Percentiles rank a stretch among this genome's conserved stretches.
phyloP scores from a whole-genome alignment of 1,140 invertebrate species.

The Temnothorax nylanderi region DNA sequence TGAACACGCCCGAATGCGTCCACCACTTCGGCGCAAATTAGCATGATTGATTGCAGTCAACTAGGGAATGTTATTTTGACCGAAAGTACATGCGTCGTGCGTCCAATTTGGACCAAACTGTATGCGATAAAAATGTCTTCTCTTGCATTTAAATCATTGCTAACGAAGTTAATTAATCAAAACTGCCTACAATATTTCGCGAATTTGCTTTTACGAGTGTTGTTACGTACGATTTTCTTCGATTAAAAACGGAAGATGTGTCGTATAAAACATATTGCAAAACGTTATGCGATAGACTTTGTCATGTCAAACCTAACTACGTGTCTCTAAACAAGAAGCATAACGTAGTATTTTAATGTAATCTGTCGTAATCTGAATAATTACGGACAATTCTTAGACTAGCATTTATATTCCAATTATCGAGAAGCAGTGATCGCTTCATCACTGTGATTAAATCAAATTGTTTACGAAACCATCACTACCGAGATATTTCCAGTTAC shows the following conservation, averaged over 20 bases:
- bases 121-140: background rate
- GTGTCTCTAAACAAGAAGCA: background rate
- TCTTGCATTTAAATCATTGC: background rate
- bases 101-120: background rate
- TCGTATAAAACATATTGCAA: background rate
- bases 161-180: background rate
- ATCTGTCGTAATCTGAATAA: slow-evolving; percentile 1
- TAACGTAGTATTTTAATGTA: background rate
- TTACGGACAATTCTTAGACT: background rate
- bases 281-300: background rate
- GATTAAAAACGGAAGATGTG: background rate
- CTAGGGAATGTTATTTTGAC: slow-evolving; percentile 7
- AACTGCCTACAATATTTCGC: background rate
- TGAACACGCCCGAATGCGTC: slow-evolving; percentile 5
- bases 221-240: background rate
- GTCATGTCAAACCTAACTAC: background rate
- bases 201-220: background rate
- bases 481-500: background rate
- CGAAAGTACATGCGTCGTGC: background rate
- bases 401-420: slow-evolving; percentile 12
- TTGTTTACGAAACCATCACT: background rate
- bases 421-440: background rate
- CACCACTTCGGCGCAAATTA: slow-evolving; percentile 31
- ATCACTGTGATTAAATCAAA: slow-evolving; percentile 28
- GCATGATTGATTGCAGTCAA: slow-evolving; percentile 46